phyloP scores from a whole-genome alignment of 2,113 vertebrate species.

The Polypterus senegalus region DNA sequence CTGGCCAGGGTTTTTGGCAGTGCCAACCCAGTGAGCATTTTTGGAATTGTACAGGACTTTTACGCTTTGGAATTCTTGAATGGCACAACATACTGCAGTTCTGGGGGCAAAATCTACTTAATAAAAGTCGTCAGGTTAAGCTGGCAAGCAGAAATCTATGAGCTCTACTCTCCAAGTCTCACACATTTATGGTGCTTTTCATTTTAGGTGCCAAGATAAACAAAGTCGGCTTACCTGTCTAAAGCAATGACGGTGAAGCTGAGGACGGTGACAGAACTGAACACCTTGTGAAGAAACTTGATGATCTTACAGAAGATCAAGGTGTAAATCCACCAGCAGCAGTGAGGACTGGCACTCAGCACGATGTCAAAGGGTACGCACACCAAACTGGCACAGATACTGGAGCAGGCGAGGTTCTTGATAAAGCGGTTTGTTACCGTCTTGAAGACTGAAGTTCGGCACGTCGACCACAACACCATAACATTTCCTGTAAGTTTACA shows the following conservation, averaged over 20 bases:
- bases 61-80: no score
- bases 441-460: conserved; percentile 80
- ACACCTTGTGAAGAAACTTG: conserved; percentile 92
- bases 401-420: conserved; percentile 86
- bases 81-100: no score
- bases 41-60: no score
- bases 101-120: no score
- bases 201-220: no score
- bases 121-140: no score
- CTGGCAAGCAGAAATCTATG: no score
- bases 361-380: conserved; percentile 92
- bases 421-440: conserved; percentile 89
- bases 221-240: conserved; percentile 49
- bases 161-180: no score
- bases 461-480: conserved; percentile 87
- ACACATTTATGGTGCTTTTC: no score
- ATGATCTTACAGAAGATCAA: conserved; percentile 77
- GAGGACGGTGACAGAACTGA: conserved; percentile 87
- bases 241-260: conserved; percentile 78
- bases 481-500: conserved; percentile 62
- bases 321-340: conserved; percentile 87
- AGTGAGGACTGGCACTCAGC: conserved; percentile 74
- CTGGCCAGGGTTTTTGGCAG: no score
- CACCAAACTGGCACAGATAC: conserved; percentile 80
- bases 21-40: no score